Conservation (phyloP, 2,113 vertebrate genomes). For the Empidonax traillii region DNA sequence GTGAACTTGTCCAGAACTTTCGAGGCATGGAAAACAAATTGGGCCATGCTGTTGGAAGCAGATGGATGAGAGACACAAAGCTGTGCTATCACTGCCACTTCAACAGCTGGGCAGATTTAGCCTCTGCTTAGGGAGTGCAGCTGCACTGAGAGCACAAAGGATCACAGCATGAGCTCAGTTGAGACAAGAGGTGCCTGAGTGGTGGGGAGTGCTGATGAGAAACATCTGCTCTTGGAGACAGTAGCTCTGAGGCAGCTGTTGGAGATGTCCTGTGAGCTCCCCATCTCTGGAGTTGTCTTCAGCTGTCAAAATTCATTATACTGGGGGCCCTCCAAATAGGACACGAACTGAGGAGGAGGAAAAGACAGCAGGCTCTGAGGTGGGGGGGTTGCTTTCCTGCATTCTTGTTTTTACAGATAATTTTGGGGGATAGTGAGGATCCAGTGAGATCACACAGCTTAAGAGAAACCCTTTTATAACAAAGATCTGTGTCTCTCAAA, state of each 20-base stretch:
- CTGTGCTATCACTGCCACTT: background rate
- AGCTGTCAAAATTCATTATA: background rate
- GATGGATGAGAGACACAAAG: background rate
- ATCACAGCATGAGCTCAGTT: background rate
- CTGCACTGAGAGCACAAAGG: background rate
- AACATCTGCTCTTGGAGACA: slow-evolving; percentile 34
- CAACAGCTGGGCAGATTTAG: slow-evolving; percentile 34
- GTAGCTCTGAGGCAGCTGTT: slow-evolving; percentile 29
- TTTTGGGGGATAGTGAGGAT: background rate
- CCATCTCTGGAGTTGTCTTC: background rate
- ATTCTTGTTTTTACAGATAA: background rate
- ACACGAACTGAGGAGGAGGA: background rate
- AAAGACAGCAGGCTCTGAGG: background rate
- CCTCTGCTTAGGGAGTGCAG: background rate
- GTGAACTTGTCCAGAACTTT: slow-evolving; percentile 23
- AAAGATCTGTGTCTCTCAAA: background rate
- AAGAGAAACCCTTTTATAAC: background rate
- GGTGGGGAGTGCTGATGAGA: background rate
- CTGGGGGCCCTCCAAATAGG: background rate
- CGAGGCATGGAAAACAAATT: background rate
- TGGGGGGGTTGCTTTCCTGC: background rate
- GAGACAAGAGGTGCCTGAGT: background rate
- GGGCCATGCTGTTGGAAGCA: background rate
- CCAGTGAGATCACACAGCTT: background rate
- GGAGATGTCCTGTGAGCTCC: background rate